Evolutionary conservation across 2,888 invertebrate species (phyloP).

Genomic region (Drosophila anomalata): DNA sequence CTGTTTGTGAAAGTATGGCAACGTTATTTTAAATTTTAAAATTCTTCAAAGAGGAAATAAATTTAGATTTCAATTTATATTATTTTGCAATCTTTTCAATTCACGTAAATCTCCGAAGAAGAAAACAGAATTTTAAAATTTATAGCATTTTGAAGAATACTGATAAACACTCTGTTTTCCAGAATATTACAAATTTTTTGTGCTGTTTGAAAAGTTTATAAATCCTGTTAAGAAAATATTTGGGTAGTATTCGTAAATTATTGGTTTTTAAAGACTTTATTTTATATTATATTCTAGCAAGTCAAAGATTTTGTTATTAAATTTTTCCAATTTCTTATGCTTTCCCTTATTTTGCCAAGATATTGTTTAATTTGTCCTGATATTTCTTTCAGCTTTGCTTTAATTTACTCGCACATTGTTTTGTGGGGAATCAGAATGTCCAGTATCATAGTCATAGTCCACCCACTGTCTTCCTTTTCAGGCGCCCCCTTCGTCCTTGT

Average conservation of each 20-base stretch:
- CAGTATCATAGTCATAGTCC: neutral
- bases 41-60: neutral
- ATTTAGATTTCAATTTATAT: too few species aligned
- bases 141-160: too few species aligned
- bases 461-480: neutral
- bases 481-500: conserved; percentile 2
- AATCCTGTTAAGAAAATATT: too few species aligned
- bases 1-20: neutral
- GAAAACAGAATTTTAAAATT: too few species aligned
- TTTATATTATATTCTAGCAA: too few species aligned
- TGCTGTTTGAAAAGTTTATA: too few species aligned
- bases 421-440: conserved; percentile 9
- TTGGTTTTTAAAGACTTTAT: too few species aligned
- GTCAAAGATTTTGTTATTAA: neutral
- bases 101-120: too few species aligned
- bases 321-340: neutral
- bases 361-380: conserved; percentile 20
- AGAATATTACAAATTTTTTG: too few species aligned
- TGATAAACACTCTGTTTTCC: too few species aligned
- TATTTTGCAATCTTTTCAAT: too few species aligned
- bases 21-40: neutral
- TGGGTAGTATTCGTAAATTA: too few species aligned
- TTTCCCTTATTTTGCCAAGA: neutral
- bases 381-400: conserved; percentile 23
- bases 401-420: conserved; percentile 62